Evolutionary conservation across 2,888 invertebrate species (phyloP).

Genomic region (Drosophila aldrichi): DNA sequence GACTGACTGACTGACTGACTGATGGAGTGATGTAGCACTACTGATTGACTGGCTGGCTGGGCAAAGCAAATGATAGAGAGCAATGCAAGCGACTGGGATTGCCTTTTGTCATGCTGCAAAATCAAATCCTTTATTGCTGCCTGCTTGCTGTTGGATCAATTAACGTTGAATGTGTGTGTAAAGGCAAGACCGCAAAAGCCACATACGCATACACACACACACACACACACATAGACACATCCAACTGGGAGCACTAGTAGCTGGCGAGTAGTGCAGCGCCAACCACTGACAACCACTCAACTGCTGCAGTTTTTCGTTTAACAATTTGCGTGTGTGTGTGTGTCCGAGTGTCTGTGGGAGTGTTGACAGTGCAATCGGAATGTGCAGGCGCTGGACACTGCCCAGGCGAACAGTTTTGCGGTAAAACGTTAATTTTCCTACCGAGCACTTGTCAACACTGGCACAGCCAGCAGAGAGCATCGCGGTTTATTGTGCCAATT

Average conservation of each 20-base stretch:
- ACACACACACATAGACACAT: constrained; percentile 4
- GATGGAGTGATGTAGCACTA: constrained; percentile 2
- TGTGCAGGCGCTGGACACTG: constrained; percentile 52
- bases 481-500: constrained; percentile 60
- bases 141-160: constrained; percentile 79
- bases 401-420: constrained; percentile 69
- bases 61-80: constrained; percentile 62
- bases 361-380: constrained; percentile 77
- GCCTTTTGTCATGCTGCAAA: constrained; percentile 76
- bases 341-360: constrained; percentile 42
- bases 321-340: constrained; percentile 49
- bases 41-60: constrained; percentile 35
- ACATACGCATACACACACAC: constrained; percentile 47
- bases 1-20: constrained; percentile 25
- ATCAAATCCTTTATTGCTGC: constrained; percentile 81
- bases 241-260: constrained; percentile 17
- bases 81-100: constrained; percentile 45
- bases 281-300: constrained; percentile 76
- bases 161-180: constrained; percentile 79
- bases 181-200: constrained; percentile 77
- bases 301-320: constrained; percentile 77
- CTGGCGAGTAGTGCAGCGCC: constrained; percentile 46
- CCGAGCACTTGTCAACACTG: constrained; percentile 78
- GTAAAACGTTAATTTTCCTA: constrained; percentile 78
- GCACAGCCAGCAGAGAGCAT: constrained; percentile 42